phyloP scores from a whole-genome alignment of 1,140 invertebrate species.

The Solenopsis fugax region DNA sequence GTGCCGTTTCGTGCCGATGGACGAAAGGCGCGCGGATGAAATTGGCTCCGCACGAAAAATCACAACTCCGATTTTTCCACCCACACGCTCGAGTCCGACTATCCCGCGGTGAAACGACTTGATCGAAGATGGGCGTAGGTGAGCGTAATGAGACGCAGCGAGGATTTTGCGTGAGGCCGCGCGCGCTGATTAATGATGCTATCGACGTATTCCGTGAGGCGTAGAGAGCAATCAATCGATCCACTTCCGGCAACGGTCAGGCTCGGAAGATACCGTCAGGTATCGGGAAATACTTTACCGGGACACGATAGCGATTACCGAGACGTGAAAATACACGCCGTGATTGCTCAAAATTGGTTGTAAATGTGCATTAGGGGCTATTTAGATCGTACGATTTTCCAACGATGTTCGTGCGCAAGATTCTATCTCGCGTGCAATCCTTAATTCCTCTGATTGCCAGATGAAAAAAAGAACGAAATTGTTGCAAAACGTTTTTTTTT shows the following conservation, averaged over 20 bases:
- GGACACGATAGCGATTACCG: conserved; percentile 22
- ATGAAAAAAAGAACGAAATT: not conserved
- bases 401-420: not conserved
- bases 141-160: not conserved
- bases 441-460: conserved; percentile 9
- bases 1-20: conserved; percentile 27
- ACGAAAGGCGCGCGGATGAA: conserved; percentile 7
- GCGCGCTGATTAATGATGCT: conserved; percentile 63
- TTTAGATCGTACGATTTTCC: conserved; percentile 8
- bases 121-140: conserved; percentile 3
- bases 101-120: not conserved
- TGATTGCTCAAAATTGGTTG: conserved; percentile 31
- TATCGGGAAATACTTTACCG: conserved; percentile 61
- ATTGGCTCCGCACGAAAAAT: conserved; percentile 42
- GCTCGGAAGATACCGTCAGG: conserved; percentile 54
- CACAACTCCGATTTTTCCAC: conserved; percentile 40
- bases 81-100: not conserved
- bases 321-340: conserved; percentile 14
- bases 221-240: conserved; percentile 63
- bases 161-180: conserved; percentile 63
- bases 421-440: not conserved
- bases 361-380: not conserved
- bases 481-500: not conserved
- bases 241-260: conserved; percentile 62
- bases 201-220: conserved; percentile 52